Evolutionary conservation across 2,113 vertebrate species (phyloP), one percentile per base, ranked within the genome.

Genomic region (Labeo catla): DNA sequence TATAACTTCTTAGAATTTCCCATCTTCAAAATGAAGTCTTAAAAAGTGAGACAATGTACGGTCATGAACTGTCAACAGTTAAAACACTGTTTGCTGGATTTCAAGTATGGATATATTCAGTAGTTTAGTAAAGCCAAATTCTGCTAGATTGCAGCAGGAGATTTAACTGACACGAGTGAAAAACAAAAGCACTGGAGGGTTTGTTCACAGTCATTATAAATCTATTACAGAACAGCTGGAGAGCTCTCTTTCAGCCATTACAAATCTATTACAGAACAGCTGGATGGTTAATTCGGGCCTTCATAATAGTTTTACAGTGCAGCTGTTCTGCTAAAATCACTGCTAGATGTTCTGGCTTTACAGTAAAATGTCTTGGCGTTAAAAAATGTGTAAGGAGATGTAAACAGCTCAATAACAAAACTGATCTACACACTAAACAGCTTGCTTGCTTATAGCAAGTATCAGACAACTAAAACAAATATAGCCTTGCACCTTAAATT

Each of bases 211-310:
- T 72, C 70, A 82, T 84, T 84, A 76, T 49, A 84, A 76, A 52
- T 68, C 54, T 52, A 63, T 76, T 76, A 63, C 80, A 76, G 59
- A 83, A 70, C 72, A 83, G 86, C 86, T 78, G 81, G 73, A 57
- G 36, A 68, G 23, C 43, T 57, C 28, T 70, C 47, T 86, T 66
- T 50, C 77, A 81, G 77, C 34, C 78, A 81, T 76, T 68, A 76
- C 43, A 65, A 70, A 88, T 76, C 83, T 59, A 73, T 84, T 85
- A 80, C 57, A 68, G 78, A 80, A 83, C 81, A 57, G 59, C 85
- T 81, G 77, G 66, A 72, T 72, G 68, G 65, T 81, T 80, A 59
- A 86, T 39, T 80, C 21, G 47, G 57, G 34, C 28, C 65, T 72
- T 86, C 23, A 80, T 65, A 86, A 59, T 43, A 68, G 49, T 80